Conservation (phyloP, 1,140 invertebrate genomes). For the Temnothorax curvispinosus region DNA sequence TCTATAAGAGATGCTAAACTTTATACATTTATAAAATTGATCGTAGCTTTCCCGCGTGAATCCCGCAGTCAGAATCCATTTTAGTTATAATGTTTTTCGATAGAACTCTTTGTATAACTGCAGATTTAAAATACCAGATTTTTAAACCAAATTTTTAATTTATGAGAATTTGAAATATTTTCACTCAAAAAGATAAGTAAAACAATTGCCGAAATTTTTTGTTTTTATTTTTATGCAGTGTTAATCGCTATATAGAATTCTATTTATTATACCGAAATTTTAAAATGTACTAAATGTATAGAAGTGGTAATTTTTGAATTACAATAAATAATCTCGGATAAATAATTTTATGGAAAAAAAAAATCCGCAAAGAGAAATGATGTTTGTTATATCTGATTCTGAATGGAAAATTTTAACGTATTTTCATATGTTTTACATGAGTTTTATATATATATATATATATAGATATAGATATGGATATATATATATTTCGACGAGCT, state of each 20-base stretch:
- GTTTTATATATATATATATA: neutral
- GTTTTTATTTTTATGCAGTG: neutral
- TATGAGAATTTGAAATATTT: neutral
- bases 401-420: neutral
- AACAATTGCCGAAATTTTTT: neutral
- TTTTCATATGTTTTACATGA: neutral
- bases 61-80: neutral
- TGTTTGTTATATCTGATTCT: neutral
- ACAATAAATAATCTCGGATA: neutral
- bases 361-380: neutral
- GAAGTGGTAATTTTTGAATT: neutral
- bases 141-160: neutral
- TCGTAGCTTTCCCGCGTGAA: neutral
- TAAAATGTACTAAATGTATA: neutral
- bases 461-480: too few species aligned
- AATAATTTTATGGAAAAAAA: neutral
- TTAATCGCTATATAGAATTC: neutral
- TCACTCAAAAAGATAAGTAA: neutral
- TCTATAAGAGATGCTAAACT: neutral
- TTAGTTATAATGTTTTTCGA: neutral
- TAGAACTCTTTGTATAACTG: neutral
- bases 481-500: neutral
- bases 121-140: neutral
- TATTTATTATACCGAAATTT: neutral
- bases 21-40: slow-evolving; percentile 2